These are phyloP conservation scores for Morus bassanus DNA, from an alignment of 2,797 vertebrate species.

Conservation along the genomic window DNA sequence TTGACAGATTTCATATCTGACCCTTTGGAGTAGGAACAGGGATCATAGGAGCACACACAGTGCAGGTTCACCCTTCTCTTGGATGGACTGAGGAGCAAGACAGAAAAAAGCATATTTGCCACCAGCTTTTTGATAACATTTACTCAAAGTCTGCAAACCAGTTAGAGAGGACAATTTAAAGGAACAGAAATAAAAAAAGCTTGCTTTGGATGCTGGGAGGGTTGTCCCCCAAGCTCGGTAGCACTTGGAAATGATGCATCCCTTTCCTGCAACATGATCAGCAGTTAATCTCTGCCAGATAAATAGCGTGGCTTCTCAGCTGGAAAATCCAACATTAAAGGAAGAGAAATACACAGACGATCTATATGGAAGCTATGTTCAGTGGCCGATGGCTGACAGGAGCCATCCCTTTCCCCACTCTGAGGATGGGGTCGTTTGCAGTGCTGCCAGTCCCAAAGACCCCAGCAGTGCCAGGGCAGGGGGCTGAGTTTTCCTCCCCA, in stretches of 20 bases:
- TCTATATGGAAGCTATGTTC: background rate
- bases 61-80: background rate
- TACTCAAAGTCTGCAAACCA: background rate
- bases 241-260: background rate
- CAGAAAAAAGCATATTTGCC: background rate
- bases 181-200: background rate
- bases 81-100: background rate
- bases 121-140: background rate
- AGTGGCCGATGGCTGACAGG: background rate
- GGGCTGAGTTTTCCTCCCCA: background rate
- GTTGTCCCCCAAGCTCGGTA: background rate
- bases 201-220: background rate
- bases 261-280: background rate
- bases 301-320: background rate
- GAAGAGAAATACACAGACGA: background rate
- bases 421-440: background rate
- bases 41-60: fast-evolving
- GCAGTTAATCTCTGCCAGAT: background rate
- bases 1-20: background rate
- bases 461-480: background rate
- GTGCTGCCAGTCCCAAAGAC: background rate
- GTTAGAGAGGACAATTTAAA: background rate
- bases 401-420: background rate
- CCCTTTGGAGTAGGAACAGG: background rate
- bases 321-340: background rate